Percentiles rank a stretch among this genome's conserved stretches.
phyloP scores from a whole-genome alignment of 2,888 invertebrate genomes.

The Ophonus ardosiacus region DNA sequence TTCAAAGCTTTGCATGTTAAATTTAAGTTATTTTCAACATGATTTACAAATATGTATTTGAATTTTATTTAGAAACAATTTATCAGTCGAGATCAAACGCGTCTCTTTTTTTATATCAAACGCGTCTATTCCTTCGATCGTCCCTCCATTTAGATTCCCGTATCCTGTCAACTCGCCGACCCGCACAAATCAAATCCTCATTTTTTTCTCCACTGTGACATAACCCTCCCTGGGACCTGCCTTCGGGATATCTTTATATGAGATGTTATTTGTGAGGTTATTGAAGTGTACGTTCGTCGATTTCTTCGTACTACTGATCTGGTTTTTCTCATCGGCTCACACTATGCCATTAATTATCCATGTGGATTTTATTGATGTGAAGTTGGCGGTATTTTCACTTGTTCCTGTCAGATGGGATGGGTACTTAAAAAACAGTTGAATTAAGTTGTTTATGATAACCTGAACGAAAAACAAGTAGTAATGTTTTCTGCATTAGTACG shows the following conservation, averaged over 20 bases:
- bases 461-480: neutral
- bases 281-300: conserved; percentile 8
- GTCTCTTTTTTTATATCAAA: neutral
- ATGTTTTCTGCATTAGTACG: neutral
- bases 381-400: conserved; percentile 22
- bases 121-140: neutral
- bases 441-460: conserved; percentile 31
- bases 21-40: neutral
- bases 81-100: neutral
- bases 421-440: neutral
- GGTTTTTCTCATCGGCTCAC: conserved; percentile 17
- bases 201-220: neutral
- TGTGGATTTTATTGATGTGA: conserved; percentile 26
- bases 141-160: neutral
- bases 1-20: neutral
- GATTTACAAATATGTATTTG: neutral
- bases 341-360: conserved; percentile 31
- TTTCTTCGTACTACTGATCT: conserved; percentile 53
- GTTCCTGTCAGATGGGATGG: conserved; percentile 17
- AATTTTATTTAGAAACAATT: neutral
- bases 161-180: neutral
- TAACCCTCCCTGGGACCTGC: neutral
- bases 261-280: conserved; percentile 5
- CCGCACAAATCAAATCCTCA: conserved; percentile 15
- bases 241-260: neutral